Percentiles rank a stretch among this genome's conserved stretches.
Conservation (phyloP, 2,797 vertebrate genomes). For the Psittacula echo region DNA sequence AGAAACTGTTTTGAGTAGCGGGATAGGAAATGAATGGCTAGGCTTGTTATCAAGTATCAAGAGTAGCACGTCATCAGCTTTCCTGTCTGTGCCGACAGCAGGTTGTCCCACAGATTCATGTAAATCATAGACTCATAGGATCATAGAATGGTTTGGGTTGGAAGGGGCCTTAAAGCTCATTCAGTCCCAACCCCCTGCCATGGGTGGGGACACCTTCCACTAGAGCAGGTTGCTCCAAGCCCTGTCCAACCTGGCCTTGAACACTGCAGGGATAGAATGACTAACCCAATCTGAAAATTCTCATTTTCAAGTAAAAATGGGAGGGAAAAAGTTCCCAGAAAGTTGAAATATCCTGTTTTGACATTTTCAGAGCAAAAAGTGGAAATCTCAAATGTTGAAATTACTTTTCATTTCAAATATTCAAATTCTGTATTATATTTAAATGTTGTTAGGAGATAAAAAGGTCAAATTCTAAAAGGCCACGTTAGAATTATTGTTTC, state of each 20-base stretch:
- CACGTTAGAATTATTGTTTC: slow-evolving; percentile 67
- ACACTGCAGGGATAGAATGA: not conserved
- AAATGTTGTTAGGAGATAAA: slow-evolving; percentile 65
- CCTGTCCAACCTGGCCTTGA: not conserved
- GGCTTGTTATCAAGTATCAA: not conserved
- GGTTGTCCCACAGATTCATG: not conserved
- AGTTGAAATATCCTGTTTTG: slow-evolving; percentile 42
- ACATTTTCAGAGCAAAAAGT: slow-evolving; percentile 61
- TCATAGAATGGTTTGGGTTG: not conserved
- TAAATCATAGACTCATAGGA: not conserved
- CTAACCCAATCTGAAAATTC: not conserved
- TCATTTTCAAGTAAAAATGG: not conserved
- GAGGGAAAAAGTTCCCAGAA: slow-evolving; percentile 20
- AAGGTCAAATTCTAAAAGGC: slow-evolving; percentile 69
- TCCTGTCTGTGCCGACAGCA: not conserved
- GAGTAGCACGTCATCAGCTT: not conserved
- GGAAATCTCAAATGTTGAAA: slow-evolving; percentile 61
- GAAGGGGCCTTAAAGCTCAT: not conserved
- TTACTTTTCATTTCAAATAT: slow-evolving; percentile 69
- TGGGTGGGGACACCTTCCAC: not conserved
- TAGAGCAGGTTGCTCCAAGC: not conserved
- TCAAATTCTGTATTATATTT: slow-evolving; percentile 59
- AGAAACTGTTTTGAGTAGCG: not conserved
- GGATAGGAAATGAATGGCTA: not conserved
- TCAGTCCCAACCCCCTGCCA: not conserved